Conservation (phyloP, 2,113 vertebrate genomes). For the Australoheros scitulus region DNA sequence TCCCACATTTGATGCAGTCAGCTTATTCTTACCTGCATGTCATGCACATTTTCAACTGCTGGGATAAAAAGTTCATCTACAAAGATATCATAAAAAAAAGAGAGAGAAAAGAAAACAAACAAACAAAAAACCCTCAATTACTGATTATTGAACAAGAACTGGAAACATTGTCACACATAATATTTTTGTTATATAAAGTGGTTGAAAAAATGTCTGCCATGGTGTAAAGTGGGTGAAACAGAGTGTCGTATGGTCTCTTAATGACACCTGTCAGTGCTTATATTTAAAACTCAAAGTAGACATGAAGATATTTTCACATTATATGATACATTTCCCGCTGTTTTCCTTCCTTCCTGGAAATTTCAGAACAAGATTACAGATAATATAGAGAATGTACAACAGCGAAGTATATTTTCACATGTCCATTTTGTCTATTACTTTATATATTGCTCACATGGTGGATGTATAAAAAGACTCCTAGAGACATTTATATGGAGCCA, state of each 20-base stretch:
- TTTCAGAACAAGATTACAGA: background rate
- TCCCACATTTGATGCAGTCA: background rate
- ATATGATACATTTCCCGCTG: no score
- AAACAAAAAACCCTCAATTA: background rate
- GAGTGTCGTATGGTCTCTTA: background rate
- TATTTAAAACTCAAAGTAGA: background rate
- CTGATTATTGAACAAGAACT: conserved; percentile 20
- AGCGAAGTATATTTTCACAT: background rate
- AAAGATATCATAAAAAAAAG: background rate
- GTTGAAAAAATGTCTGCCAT: conserved; percentile 3
- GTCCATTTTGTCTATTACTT: background rate
- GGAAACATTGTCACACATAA: conserved; percentile 18
- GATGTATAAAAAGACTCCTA: background rate
- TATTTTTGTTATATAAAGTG: background rate
- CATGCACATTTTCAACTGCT: background rate
- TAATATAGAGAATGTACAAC: background rate
- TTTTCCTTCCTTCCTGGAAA: background rate
- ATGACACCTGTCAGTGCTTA: background rate
- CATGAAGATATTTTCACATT: background rate
- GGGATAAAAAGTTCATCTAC: background rate
- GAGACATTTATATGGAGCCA: conserved; percentile 8
- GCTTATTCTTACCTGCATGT: conserved; percentile 18
- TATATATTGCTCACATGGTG: background rate
- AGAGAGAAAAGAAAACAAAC: background rate
- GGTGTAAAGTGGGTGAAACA: background rate